Conservation (phyloP, 2,888 invertebrate genomes). For the Eupithecia exiguata region DNA sequence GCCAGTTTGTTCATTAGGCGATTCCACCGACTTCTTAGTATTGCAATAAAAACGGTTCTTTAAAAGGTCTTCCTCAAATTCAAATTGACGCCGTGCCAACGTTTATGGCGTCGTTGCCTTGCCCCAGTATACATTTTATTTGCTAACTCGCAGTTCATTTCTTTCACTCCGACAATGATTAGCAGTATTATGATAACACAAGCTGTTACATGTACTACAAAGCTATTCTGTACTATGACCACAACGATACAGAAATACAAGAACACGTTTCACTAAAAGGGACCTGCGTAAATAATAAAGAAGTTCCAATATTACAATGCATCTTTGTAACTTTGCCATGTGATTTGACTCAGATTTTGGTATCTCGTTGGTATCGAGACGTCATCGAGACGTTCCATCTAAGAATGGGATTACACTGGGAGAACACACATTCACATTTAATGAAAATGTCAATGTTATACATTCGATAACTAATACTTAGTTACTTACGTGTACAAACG, state of each 20-base stretch:
- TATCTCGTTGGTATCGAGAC: neutral
- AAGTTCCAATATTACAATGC: neutral
- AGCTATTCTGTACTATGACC: neutral
- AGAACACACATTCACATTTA: neutral
- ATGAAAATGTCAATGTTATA: neutral
- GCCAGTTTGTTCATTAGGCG: constrained; percentile 34
- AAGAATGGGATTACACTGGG: neutral
- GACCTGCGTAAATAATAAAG: neutral
- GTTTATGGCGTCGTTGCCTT: constrained; percentile 24
- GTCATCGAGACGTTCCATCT: neutral
- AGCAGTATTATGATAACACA: neutral
- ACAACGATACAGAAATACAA: neutral
- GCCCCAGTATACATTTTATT: constrained; percentile 18
- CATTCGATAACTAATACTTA: neutral
- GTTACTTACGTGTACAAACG: neutral
- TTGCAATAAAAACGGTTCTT: constrained; percentile 30
- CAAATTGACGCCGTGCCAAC: constrained; percentile 29
- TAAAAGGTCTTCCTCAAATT: constrained; percentile 32
- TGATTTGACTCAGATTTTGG: neutral
- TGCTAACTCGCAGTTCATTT: neutral
- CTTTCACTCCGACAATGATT: neutral
- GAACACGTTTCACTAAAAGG: neutral
- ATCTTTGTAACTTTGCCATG: neutral
- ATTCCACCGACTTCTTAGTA: constrained; percentile 28
- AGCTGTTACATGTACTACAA: neutral